phyloP scores from a whole-genome alignment of 2,797 vertebrate genomes.

The Eulemur mongoz region DNA sequence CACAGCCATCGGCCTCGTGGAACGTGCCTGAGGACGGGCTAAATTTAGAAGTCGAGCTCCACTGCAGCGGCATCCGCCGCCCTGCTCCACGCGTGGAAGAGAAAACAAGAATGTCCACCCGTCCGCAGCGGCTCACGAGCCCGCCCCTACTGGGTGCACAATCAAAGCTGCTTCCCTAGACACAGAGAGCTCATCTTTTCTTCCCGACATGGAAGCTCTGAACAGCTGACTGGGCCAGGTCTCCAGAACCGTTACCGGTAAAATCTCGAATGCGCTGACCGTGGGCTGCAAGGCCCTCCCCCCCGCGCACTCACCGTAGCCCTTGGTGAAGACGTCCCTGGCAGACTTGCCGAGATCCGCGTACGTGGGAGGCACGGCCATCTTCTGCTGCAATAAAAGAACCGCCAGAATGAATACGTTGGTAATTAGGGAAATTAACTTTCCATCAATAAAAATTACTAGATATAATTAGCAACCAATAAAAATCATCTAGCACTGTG shows the following conservation, averaged over 20 bases:
- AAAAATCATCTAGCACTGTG: background rate
- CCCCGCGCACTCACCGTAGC: constrained; percentile 91
- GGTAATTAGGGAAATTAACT: constrained; percentile 25
- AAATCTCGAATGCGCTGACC: background rate
- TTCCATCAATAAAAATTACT: constrained; percentile 21
- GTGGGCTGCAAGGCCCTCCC: background rate
- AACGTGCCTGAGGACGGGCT: background rate
- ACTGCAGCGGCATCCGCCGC: accelerated
- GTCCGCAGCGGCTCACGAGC: accelerated
- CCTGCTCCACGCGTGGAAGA: background rate
- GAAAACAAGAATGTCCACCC: background rate
- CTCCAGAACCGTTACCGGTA: background rate
- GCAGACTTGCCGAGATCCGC: constrained; percentile 96
- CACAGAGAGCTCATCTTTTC: background rate
- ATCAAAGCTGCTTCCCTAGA: background rate
- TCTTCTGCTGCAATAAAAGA: constrained; percentile 87
- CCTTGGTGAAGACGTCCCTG: constrained; percentile 97
- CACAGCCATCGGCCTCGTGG: background rate
- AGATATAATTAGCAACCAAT: constrained; percentile 38
- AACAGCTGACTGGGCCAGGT: background rate
- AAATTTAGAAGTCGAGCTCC: background rate
- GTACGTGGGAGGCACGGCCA: constrained; percentile 96
- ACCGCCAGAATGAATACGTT: background rate
- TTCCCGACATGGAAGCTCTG: background rate
- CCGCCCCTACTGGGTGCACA: background rate